A percentile compares a stretch with the other conserved stretches of the same genome.
These are phyloP conservation scores for Sterna hirundo DNA, from an alignment of 2,113 vertebrate species.

Conservation along the genomic window DNA sequence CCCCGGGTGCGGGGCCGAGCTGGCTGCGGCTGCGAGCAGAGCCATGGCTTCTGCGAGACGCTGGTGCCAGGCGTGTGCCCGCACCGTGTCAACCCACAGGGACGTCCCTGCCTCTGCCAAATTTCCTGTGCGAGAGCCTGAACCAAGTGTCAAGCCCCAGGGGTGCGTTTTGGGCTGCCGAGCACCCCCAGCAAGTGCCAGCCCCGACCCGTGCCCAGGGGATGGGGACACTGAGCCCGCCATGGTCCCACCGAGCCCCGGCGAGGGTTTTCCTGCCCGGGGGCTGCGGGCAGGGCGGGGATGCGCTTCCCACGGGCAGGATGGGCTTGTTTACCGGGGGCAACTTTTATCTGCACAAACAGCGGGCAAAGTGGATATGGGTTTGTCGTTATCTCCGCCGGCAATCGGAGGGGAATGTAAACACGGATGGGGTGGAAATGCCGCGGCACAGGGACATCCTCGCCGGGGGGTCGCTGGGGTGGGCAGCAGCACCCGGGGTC, in stretches of 20 bases:
- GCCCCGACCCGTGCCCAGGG: fast-evolving
- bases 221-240: neutral
- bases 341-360: constrained; percentile 21
- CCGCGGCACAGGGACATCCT: neutral
- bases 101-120: neutral
- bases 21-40: neutral
- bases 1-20: neutral
- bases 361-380: neutral
- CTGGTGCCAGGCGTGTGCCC: neutral
- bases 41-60: fast-evolving
- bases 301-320: constrained; percentile 38
- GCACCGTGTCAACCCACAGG: fast-evolving
- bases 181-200: neutral
- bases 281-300: neutral
- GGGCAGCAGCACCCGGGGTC: neutral
- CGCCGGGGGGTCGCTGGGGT: fast-evolving
- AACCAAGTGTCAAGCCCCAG: fast-evolving
- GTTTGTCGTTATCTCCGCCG: neutral
- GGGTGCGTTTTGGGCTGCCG: neutral
- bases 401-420: constrained; percentile 48
- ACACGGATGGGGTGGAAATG: constrained; percentile 36
- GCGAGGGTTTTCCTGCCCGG: neutral
- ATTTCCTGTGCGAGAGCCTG: neutral
- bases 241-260: fast-evolving
- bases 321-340: constrained; percentile 58